A percentile compares a stretch with the other conserved stretches of the same genome.
Evolutionary conservation across 2,113 vertebrate species (phyloP).

Genomic region (Oenanthe melanoleuca): DNA sequence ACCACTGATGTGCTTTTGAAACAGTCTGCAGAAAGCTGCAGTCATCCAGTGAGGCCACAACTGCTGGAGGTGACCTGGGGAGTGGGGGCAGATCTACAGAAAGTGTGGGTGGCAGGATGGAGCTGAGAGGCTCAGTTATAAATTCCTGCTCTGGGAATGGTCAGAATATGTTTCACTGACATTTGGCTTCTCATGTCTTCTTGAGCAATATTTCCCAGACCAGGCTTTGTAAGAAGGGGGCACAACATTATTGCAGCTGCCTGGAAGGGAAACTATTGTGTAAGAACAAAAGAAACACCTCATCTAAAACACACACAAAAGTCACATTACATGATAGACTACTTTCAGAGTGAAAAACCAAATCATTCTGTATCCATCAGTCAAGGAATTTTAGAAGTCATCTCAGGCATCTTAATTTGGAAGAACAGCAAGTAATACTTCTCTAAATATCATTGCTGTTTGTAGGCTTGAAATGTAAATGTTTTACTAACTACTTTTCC

Average conservation of each 20-base stretch:
- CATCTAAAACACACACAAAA: not conserved
- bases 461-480: not conserved
- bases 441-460: not conserved
- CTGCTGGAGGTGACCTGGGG: too few species aligned
- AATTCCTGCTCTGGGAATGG: not conserved
- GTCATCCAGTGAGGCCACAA: not conserved
- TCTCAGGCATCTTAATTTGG: not conserved
- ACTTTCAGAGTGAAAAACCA: not conserved
- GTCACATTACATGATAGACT: not conserved
- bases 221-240: not conserved
- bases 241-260: not conserved
- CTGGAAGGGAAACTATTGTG: not conserved
- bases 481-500: not conserved
- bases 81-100: not conserved
- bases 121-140: constrained; percentile 23
- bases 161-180: not conserved
- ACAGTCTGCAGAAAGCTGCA: not conserved
- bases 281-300: not conserved
- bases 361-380: not conserved
- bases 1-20: not conserved
- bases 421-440: not conserved
- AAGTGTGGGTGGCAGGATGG: not conserved
- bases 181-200: not conserved
- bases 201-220: not conserved
- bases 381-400: not conserved